Evolutionary conservation across 2,797 vertebrate species (phyloP), one percentile per base, ranked within the genome.

Genomic region (Potorous gilbertii): DNA sequence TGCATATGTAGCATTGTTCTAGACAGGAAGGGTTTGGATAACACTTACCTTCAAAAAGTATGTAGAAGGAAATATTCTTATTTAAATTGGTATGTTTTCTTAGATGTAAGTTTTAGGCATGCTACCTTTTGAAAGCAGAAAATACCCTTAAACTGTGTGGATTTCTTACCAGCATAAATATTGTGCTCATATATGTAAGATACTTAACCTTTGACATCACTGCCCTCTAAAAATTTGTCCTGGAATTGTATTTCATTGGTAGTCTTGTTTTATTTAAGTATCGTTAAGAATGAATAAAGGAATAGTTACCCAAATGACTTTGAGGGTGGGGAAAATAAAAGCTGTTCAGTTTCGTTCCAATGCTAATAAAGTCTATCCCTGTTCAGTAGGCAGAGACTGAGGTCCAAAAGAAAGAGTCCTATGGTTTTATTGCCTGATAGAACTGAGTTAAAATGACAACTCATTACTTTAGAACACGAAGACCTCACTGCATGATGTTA

Each of bases 121-220:
- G 5, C 18, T 74, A 74, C 62, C 18, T 74, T 74, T 74, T 74
- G 62, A 74, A 74, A 40, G 34, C 62, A n/a, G 91, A 92, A 40
- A 66, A 91, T 92, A 94, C 66, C 46, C 55, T 56, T 92, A 8
- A 1, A 3, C 55, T 54, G 21, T 92, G 62, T 90, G 92, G 81
- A 95, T 93, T 91, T 50, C 55, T 55, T 89, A 31, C 55, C 87
- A 90, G 6, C 34, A n/a, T 57, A 14, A 40, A 14, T 56, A 56
- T 91, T 92, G 94, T 62, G 24, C 91, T 91, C 93, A 90, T 59
- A 11, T 92, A 16, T 54, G 14, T 55, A 54, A 92, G 31, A 55
- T 55, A 55, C 46, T 81, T 92, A 52, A 29, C 57, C n/a, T 92
- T 16, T 74, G 93, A 91, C 29, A 55, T 56, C 31, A 28, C 11